Evolutionary conservation across 1,140 invertebrate genomes (phyloP), one percentile per base, ranked within the genome.

Genomic region (Lineus longissimus): DNA sequence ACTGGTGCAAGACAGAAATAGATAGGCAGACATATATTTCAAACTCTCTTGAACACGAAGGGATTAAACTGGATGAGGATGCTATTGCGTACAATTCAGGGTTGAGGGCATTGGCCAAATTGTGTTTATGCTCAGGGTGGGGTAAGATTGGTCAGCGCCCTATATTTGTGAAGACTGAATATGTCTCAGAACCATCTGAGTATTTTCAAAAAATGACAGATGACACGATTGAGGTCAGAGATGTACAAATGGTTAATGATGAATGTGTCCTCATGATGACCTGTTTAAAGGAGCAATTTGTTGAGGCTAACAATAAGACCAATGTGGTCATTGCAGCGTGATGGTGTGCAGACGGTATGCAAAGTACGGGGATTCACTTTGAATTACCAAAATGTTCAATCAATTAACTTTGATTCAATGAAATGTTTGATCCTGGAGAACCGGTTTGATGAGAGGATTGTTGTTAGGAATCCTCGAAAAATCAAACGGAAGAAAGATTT

Each of bases 81-180:
- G 70, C 72, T 58, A 80, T 83, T 47, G 59, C 36, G 36, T 66
- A 73, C 55, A 84, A 83, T 63, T 69, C 73, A 0, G 80, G 77
- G 19, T 30, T 71, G 11, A 51, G 72, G 30, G 36, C 54, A 19
- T 22, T 74, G 19, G 59, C 70, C 7, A 76, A 76, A 64, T 41
- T 76, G 2, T 59, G 40, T 25, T 59, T 74, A 15, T 74, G 74
- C 61, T 62, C 55, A 2, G 68, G 71, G 54, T 74, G 66, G 72
- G 76, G 80, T 30, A 69, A 65, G 59, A 67, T 71, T 63, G 63
- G 64, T 36, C 55, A 66, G 40, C 30, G 55, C 33, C 43, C 47
- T 19, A 77, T 75, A 58, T 51, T 68, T 64, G 29, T 65, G 17
- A 67, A 75, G 69, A 75, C 71, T 9, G 55, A 57, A 15, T 62